Evolutionary conservation across 2,113 vertebrate genomes (phyloP).

Genomic region (Saguinus imperator): DNA sequence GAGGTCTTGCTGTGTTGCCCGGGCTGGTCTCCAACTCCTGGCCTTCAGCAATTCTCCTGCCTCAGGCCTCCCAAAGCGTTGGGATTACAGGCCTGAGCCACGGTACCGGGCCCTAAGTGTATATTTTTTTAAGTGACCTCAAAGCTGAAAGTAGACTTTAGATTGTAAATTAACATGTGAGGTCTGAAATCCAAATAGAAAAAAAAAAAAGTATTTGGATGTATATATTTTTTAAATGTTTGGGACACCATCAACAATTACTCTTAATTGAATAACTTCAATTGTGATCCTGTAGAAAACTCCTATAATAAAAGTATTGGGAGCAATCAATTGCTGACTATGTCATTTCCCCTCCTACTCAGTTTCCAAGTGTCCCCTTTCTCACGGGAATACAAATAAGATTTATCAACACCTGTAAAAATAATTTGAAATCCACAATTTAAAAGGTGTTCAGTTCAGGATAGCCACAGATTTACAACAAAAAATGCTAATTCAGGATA

Average conservation of each 20-base stretch:
- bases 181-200: not conserved
- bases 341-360: not conserved
- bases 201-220: not conserved
- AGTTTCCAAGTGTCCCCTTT: not conserved
- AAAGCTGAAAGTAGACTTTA: not conserved
- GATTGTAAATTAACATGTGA: not conserved
- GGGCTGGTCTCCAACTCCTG: no score
- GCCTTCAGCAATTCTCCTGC: no score
- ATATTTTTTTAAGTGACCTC: not conserved
- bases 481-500: not conserved
- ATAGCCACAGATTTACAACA: not conserved
- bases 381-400: not conserved
- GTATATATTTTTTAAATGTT: not conserved
- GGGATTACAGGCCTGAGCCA: no score
- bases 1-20: no score
- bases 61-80: no score
- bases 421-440: not conserved
- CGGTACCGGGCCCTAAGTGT: no score
- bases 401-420: not conserved
- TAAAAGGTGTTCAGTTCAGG: not conserved
- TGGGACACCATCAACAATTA: not conserved
- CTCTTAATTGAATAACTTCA: not conserved
- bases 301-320: not conserved
- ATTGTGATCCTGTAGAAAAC: not conserved
- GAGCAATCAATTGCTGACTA: not conserved